Percentiles rank a stretch among this genome's conserved stretches.
Conservation (phyloP, 1,140 invertebrate species). For the Meloidogyne exigua region DNA sequence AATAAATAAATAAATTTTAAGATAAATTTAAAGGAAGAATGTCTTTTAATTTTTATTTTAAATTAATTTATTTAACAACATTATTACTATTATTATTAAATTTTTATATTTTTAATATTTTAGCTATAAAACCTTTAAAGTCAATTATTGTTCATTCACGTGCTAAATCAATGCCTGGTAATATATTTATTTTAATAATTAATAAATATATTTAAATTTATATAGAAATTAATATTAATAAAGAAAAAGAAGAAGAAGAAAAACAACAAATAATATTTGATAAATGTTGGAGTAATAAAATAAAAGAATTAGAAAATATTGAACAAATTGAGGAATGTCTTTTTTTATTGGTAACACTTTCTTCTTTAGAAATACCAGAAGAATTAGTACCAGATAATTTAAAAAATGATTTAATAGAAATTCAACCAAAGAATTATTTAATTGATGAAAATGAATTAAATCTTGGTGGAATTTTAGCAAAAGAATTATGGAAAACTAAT, state of each 20-base stretch:
- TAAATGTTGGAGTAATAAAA: background rate
- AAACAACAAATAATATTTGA: too few relatives aligned
- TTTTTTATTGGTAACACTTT: background rate
- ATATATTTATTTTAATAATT: too few relatives aligned
- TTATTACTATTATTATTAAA: background rate
- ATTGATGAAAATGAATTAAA: background rate
- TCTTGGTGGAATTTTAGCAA: background rate
- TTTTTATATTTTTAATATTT: background rate
- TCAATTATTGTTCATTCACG: background rate
- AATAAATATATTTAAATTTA: too few relatives aligned
- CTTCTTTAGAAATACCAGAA: background rate
- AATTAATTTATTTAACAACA: background rate
- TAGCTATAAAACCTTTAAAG: background rate
- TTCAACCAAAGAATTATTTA: background rate
- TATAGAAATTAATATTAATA: background rate
- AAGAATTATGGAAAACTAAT: background rate
- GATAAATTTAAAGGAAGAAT: too few relatives aligned
- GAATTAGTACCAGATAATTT: background rate
- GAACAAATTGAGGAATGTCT: background rate
- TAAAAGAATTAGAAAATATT: background rate
- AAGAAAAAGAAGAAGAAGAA: background rate
- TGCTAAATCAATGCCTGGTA: too few relatives aligned
- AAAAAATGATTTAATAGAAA: background rate
- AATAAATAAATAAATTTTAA: too few relatives aligned
- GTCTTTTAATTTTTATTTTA: too few relatives aligned